Conservation (phyloP, 2,113 vertebrate genomes). For the Martes martes region DNA sequence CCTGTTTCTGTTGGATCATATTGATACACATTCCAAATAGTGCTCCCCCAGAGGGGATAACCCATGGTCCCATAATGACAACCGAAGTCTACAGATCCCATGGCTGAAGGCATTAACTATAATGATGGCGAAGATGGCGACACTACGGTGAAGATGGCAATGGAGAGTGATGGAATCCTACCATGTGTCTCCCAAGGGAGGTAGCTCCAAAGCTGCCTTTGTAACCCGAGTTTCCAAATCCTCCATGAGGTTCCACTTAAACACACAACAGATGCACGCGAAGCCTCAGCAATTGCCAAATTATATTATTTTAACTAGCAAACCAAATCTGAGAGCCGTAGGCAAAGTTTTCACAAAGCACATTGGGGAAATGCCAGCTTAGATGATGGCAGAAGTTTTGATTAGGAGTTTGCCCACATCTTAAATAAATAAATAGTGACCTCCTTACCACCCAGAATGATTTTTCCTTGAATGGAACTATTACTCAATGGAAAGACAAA, state of each 20-base stretch:
- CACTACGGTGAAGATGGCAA: background rate
- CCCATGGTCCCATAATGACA: background rate
- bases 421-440: constrained; percentile 71
- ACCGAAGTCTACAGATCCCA: background rate
- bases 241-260: constrained; percentile 84
- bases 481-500: constrained; percentile 60
- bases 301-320: constrained; percentile 83
- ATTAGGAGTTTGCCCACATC: constrained; percentile 69
- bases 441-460: constrained; percentile 67
- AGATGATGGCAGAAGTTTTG: constrained; percentile 63
- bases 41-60: background rate
- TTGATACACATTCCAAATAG: background rate
- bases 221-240: constrained; percentile 78
- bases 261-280: constrained; percentile 68
- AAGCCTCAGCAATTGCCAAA: constrained; percentile 81
- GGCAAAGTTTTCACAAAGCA: constrained; percentile 79
- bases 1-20: background rate
- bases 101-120: background rate
- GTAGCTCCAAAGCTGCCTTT: constrained; percentile 63
- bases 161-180: background rate
- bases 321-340: constrained; percentile 81
- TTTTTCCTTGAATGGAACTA: constrained; percentile 62
- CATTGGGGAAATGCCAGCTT: constrained; percentile 78
- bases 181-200: background rate
- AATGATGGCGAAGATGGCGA: background rate